Conservation (phyloP, 2,113 vertebrate species). For the Leucoraja erinaceus region DNA sequence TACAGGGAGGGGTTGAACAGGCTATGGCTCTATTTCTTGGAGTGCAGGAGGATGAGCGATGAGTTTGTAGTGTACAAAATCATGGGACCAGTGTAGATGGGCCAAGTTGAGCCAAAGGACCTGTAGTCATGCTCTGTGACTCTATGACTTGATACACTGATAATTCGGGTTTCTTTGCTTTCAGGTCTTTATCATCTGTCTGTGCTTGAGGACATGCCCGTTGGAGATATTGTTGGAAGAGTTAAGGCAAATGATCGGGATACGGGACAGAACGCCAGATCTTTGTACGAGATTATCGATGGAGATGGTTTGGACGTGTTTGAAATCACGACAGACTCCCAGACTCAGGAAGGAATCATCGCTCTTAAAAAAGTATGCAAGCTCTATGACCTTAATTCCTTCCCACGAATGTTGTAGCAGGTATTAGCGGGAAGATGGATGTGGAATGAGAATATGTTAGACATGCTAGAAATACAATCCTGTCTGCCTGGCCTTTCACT, state of each 20-base stretch:
- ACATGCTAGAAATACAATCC: not conserved
- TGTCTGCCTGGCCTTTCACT: too few species aligned
- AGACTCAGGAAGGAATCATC: constrained; percentile 86
- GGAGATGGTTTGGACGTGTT: constrained; percentile 83
- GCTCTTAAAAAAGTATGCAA: constrained; percentile 76
- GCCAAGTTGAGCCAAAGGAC: too few species aligned
- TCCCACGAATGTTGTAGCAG: not conserved
- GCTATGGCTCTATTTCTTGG: too few species aligned
- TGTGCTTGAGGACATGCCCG: constrained; percentile 77
- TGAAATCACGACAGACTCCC: constrained; percentile 78
- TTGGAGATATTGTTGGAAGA: constrained; percentile 77
- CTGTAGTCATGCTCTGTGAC: too few species aligned
- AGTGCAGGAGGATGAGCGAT: too few species aligned
- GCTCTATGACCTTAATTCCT: not conserved
- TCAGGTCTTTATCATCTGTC: constrained; percentile 91
- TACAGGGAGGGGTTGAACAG: too few species aligned
- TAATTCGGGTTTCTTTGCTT: not conserved
- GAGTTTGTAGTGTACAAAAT: too few species aligned
- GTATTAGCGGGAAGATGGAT: not conserved
- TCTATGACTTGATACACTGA: not conserved
- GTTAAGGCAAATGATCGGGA: constrained; percentile 90
- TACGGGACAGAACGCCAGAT: constrained; percentile 85
- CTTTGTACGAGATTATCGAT: constrained; percentile 82
- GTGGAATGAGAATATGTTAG: not conserved
- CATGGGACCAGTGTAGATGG: too few species aligned